Base-by-base conservation (phyloP, 1,140 invertebrate genomes). In the Belonocnema kinseyi region DNA sequence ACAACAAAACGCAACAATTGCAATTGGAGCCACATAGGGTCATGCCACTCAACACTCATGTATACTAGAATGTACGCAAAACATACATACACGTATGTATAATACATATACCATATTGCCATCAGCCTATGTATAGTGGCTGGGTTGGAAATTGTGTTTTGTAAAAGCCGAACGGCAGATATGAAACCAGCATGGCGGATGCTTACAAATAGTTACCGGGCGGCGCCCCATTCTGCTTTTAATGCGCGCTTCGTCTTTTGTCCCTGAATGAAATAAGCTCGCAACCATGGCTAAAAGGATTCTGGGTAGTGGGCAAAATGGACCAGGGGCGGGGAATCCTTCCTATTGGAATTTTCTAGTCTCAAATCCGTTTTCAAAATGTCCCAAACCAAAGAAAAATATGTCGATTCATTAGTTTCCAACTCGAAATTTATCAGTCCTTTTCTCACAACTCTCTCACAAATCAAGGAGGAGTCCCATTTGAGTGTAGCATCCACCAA, bases 181-280 rank as follows among this genome's bases (percentile, higher is more conserved):
- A 90, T 90, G 86, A 90, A 89, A 90, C 87, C 88, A 88, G 89
- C 87, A 91, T 91, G 90, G 90, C 90, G 90, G 89, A 90, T 90
- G 90, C 90, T 91, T 91, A 89, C 90, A 91, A 91, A 91, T 88
- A 91, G 89, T 91, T 89, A 82, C 85, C 86, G 89, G 90, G 90
- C 88, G 90, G 86, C 82, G 83, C 83, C 82, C 86, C 83, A 81
- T 75, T 26, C 77, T 79, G 71, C 77, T 79, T 80, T 78, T 78
- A 82, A 83, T 80, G 78, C 73, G 50, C 75, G 19, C 33, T 50
- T 50, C 56, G 71, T 75, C 84, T 84, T 86, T 90, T 90, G 88
- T 89, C 81, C 85, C 77, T 58, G 58, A 79, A 86, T 82, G 75
- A 77, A 84, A 85, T 82, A 78, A 77, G 82, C 77, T 26, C 70